These are phyloP conservation scores for Heterohyrax brucei DNA, from an alignment of 2,797 vertebrate genomes.

Conservation along the genomic window DNA sequence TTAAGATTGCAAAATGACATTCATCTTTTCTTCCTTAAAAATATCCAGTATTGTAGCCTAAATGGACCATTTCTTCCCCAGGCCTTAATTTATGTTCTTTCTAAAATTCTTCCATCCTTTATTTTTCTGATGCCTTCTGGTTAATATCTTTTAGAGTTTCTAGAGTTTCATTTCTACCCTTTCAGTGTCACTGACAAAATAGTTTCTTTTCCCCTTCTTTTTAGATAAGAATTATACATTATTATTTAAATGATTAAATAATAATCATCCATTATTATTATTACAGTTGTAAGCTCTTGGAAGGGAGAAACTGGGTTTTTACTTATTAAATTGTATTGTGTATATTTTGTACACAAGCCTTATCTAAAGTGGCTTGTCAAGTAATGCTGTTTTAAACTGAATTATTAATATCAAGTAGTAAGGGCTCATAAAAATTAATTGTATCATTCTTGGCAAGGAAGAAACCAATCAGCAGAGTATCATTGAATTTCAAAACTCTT, in stretches of 20 bases:
- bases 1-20: conserved; percentile 18
- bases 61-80: background rate
- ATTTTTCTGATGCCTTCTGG: background rate
- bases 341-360: background rate
- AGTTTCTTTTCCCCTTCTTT: background rate
- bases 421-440: conserved; percentile 34
- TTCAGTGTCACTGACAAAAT: background rate
- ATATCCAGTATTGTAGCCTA: background rate
- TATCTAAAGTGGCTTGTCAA: background rate
- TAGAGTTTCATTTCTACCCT: background rate
- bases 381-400: background rate
- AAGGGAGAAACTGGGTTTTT: background rate
- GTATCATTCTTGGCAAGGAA: background rate
- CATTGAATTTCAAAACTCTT: conserved; percentile 14
- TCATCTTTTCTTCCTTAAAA: background rate
- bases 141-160: background rate
- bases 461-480: background rate
- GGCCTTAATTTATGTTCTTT: background rate
- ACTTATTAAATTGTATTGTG: background rate
- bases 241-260: no score
- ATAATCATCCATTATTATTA: background rate
- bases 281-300: background rate
- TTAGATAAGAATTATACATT: no score
- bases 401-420: background rate
- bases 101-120: background rate